Percentiles rank a stretch among this genome's conserved stretches.
Conservation (phyloP, 2,797 vertebrate genomes). For the Pristis pectinata region DNA sequence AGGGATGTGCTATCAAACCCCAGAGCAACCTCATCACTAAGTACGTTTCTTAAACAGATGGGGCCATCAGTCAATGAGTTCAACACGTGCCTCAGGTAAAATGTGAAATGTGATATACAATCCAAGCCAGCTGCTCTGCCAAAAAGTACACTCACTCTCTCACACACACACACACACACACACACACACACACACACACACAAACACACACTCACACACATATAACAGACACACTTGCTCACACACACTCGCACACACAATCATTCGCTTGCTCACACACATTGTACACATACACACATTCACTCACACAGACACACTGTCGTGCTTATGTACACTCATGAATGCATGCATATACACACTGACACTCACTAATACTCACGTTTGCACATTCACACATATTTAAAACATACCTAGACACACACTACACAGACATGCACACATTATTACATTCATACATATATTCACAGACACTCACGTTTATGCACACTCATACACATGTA, state of each 20-base stretch:
- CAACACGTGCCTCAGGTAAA: neutral
- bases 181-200: neutral
- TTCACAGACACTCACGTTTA: no score
- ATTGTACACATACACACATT: neutral
- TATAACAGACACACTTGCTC: neutral
- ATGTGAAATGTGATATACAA: neutral
- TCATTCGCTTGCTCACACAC: neutral
- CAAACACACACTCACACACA: neutral
- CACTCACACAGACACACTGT: neutral
- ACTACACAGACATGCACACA: no score
- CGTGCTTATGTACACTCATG: no score
- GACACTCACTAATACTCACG: neutral
- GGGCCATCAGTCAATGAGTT: neutral
- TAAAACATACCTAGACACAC: no score
- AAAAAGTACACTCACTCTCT: neutral
- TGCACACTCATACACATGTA: no score
- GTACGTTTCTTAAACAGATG: neutral
- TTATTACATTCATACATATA: no score
- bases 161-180: neutral
- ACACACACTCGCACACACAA: neutral
- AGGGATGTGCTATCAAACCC: neutral
- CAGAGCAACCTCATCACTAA: neutral
- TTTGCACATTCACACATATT: no score
- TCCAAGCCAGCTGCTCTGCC: neutral
- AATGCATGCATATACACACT: neutral